A percentile compares a stretch with the other conserved stretches of the same genome.
These are phyloP conservation scores for Nysson spinosus DNA, from an alignment of 2,888 invertebrate species.

Conservation along the genomic window DNA sequence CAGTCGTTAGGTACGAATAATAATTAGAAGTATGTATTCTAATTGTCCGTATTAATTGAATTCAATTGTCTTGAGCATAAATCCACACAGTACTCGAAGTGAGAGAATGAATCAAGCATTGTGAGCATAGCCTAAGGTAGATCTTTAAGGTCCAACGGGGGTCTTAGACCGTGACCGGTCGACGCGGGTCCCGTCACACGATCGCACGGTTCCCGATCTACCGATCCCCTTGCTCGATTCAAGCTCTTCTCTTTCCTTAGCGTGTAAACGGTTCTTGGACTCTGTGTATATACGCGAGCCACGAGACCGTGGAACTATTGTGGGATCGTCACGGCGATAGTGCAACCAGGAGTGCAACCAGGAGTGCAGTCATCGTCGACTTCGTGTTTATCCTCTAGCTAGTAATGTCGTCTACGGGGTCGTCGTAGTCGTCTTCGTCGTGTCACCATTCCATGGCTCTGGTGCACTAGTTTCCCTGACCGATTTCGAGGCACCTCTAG, in stretches of 20 bases:
- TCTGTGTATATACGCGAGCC: constrained; percentile 29
- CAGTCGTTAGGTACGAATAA: no score
- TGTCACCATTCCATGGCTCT: constrained; percentile 53
- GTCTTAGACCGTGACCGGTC: constrained; percentile 58
- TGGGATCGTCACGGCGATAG: constrained; percentile 59
- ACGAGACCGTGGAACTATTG: constrained; percentile 53
- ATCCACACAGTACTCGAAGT: no score
- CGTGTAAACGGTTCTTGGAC: constrained; percentile 41
- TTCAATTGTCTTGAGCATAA: no score
- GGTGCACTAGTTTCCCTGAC: constrained; percentile 69
- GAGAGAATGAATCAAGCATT: no score
- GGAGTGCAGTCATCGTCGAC: constrained; percentile 43
- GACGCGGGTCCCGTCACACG: constrained; percentile 60
- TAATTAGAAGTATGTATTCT: no score
- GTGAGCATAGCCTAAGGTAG: constrained; percentile 48
- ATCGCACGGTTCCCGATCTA: constrained; percentile 58
- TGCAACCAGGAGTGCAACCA: constrained; percentile 24
- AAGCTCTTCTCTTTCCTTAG: constrained; percentile 50
- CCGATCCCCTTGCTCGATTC: constrained; percentile 52
- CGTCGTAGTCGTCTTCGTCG: constrained; percentile 43
- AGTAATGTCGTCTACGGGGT: constrained; percentile 37
- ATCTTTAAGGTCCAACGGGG: constrained; percentile 42
- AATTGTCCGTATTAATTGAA: no score
- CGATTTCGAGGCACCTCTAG: constrained; percentile 62
- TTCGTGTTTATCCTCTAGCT: constrained; percentile 19